phyloP scores from a whole-genome alignment of 2,797 vertebrate species.

The Acanthurus tractus region DNA sequence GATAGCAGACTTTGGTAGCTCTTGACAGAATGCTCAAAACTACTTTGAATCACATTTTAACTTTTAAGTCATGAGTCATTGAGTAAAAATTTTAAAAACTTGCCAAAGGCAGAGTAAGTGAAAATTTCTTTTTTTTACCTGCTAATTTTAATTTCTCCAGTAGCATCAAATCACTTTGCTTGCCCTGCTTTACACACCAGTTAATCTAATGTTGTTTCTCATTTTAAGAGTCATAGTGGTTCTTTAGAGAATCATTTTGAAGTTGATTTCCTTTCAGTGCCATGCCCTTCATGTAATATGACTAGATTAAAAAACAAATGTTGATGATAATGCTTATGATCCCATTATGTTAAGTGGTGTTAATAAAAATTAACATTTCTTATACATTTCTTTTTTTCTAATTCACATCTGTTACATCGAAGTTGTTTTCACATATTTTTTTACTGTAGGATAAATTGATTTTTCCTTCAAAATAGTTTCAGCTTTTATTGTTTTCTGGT shows the following conservation, averaged over 20 bases:
- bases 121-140: conserved; percentile 1
- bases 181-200: not conserved
- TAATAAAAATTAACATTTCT: not conserved
- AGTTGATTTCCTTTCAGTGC: not conserved
- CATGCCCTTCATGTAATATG: conserved; percentile 1
- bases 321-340: conserved; percentile 12
- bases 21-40: not conserved
- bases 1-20: not conserved
- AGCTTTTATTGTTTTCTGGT: not conserved
- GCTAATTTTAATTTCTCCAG: not conserved
- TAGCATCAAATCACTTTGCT: not conserved
- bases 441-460: not conserved
- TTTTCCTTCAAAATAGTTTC: not conserved
- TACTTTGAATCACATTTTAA: not conserved
- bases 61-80: not conserved
- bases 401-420: conserved; percentile 2
- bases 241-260: conserved; percentile 15
- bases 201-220: conserved; percentile 29
- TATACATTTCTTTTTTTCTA: conserved; percentile 2
- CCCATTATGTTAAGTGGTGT: conserved; percentile 3
- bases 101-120: not conserved
- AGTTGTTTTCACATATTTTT: not conserved
- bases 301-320: conserved; percentile 26
- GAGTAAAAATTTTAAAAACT: not conserved
- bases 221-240: conserved; percentile 13